phyloP scores from a whole-genome alignment of 1,140 invertebrate genomes.

The Hycleus cichorii region DNA sequence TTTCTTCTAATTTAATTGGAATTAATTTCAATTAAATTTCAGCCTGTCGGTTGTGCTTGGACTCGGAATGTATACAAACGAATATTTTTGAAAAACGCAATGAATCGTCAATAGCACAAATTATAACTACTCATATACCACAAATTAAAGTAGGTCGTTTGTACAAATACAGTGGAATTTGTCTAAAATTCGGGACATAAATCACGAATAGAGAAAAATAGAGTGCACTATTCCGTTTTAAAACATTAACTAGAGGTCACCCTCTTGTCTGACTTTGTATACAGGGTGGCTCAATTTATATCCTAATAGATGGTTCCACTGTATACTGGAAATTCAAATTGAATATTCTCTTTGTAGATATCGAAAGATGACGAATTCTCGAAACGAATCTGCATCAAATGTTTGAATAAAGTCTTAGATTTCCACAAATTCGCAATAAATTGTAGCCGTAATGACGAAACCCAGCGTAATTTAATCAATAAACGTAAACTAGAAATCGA shows the following conservation, averaged over 20 bases:
- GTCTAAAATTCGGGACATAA: background rate
- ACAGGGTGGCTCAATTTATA: too few species aligned
- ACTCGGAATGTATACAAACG: background rate
- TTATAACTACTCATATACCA: constrained; percentile 19
- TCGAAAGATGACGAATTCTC: constrained; percentile 25
- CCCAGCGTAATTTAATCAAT: background rate
- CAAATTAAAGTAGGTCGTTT: constrained; percentile 16
- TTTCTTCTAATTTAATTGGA: too few species aligned
- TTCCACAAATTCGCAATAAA: constrained; percentile 19
- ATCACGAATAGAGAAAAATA: too few species aligned
- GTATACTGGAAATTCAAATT: too few species aligned
- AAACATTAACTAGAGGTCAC: too few species aligned
- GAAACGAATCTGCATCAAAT: constrained; percentile 27
- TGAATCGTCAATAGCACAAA: constrained; percentile 11
- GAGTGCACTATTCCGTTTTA: too few species aligned
- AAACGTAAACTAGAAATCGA: constrained; percentile 1
- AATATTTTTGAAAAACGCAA: constrained; percentile 21
- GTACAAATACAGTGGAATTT: constrained; percentile 4
- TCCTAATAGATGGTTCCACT: too few species aligned
- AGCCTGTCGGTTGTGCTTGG: constrained; percentile 16
- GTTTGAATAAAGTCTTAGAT: constrained; percentile 16
- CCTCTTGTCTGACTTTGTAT: too few species aligned
- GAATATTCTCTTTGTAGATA: constrained; percentile 16
- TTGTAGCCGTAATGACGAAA: constrained; percentile 15
- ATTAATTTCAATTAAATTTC: too few species aligned